Percentiles rank a stretch among this genome's conserved stretches.
Conservation (phyloP, 2,797 vertebrate species). For the Hoplostethus atlanticus region DNA sequence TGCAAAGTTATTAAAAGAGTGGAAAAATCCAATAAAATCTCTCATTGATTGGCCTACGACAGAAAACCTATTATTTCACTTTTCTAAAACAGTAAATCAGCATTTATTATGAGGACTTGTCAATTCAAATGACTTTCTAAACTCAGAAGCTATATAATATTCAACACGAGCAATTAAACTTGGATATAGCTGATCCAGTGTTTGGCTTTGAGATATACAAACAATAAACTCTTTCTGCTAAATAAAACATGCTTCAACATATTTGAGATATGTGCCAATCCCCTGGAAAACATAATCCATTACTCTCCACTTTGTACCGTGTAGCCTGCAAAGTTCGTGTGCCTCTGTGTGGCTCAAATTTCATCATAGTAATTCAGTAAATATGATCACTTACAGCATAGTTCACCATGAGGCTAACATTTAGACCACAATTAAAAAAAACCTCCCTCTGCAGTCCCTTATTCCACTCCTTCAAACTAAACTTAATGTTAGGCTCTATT, state of each 20-base stretch:
- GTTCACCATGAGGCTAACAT: conserved; percentile 57
- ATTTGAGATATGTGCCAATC: conserved; percentile 53
- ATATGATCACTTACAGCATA: conserved; percentile 53
- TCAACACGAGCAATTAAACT: conserved; percentile 65
- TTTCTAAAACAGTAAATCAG: conserved; percentile 78
- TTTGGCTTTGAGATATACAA: conserved; percentile 65
- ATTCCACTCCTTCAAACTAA: conserved; percentile 48
- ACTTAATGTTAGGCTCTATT: conserved; percentile 59
- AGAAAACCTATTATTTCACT: conserved; percentile 77
- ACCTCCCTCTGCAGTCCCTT: conserved; percentile 10
- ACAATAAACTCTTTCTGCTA: conserved; percentile 62
- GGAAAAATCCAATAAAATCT: conserved; percentile 80
- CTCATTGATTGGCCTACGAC: conserved; percentile 72
- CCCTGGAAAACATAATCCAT: conserved; percentile 44
- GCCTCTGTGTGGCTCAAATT: conserved; percentile 22
- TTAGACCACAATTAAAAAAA: conserved; percentile 34
- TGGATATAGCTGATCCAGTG: conserved; percentile 61
- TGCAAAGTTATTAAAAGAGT: conserved; percentile 73
- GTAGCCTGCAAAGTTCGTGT: conserved; percentile 21
- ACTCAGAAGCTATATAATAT: conserved; percentile 62
- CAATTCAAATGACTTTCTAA: conserved; percentile 67
- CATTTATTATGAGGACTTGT: conserved; percentile 68
- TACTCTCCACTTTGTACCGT: conserved; percentile 40
- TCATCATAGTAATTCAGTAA: conserved; percentile 41
- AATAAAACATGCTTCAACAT: conserved; percentile 62